Evolutionary conservation across 2,797 vertebrate species (phyloP).

Genomic region (Dicrostonyx torquatus): DNA sequence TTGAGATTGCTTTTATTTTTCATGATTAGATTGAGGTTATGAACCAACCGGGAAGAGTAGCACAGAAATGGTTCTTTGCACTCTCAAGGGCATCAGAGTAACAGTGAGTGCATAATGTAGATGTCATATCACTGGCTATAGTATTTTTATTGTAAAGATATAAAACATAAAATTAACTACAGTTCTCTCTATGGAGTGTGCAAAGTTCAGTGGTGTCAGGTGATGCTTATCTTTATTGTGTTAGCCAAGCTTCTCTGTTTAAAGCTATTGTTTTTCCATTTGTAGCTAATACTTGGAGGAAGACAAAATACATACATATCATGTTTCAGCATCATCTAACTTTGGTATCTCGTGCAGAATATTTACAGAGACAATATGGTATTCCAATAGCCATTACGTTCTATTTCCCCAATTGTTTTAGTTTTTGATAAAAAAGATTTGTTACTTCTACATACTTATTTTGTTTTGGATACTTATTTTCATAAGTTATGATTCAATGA

Average conservation of each 20-base stretch:
- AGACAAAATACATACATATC: constrained; percentile 44
- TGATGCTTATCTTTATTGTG: background rate
- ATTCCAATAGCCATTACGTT: constrained; percentile 33
- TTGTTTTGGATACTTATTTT: constrained; percentile 20
- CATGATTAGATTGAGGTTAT: constrained; percentile 12
- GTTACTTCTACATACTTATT: background rate
- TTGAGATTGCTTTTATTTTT: constrained; percentile 35
- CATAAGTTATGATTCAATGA: constrained; percentile 3
- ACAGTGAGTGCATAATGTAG: background rate
- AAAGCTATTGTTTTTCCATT: constrained; percentile 40
- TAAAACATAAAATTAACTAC: background rate
- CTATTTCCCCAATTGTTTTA: constrained; percentile 40
- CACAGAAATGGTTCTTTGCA: constrained; percentile 4
- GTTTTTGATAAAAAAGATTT: constrained; percentile 22
- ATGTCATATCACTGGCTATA: background rate
- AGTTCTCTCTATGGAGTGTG: constrained; percentile 39
- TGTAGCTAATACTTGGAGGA: background rate
- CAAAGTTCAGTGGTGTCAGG: constrained; percentile 8
- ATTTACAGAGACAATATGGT: constrained; percentile 30
- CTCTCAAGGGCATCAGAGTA: background rate
- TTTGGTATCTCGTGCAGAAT: background rate
- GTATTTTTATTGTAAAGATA: constrained; percentile 35
- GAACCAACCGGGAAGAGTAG: background rate
- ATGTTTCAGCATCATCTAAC: constrained; percentile 53
- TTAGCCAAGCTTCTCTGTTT: constrained; percentile 38